Conservation (phyloP, 2,113 vertebrate species). For the Catharus fuscescens region DNA sequence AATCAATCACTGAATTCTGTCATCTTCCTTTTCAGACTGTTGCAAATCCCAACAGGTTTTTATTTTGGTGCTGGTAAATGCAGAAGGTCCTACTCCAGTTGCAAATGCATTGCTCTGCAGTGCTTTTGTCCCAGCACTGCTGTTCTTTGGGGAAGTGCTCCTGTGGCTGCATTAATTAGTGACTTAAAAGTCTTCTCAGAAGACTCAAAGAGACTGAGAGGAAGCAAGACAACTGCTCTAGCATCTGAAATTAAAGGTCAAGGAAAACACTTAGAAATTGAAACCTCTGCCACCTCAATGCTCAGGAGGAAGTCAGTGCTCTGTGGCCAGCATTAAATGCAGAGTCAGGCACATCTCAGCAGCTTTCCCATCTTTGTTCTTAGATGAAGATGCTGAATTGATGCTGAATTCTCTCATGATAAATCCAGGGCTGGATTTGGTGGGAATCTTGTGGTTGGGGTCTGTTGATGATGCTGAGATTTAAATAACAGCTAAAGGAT, state of each 20-base stretch:
- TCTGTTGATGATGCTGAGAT: background rate
- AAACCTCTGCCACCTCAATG: background rate
- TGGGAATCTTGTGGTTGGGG: background rate
- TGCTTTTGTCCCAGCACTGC: background rate
- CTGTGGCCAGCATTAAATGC: background rate
- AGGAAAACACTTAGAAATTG: background rate
- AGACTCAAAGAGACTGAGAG: background rate
- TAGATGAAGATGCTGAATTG: background rate
- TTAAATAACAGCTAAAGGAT: background rate
- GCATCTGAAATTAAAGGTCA: background rate
- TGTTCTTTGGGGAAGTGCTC: background rate
- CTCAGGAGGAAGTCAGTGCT: background rate
- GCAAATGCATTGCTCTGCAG: background rate
- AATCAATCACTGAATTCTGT: background rate
- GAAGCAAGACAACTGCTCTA: background rate
- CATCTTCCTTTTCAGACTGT: background rate
- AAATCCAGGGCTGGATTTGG: background rate
- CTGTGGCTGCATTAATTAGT: background rate
- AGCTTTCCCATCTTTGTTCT: background rate
- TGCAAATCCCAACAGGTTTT: background rate
- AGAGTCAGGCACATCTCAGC: background rate
- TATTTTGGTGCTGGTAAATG: background rate
- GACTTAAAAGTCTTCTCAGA: background rate
- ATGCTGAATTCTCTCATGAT: background rate
- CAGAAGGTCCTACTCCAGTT: background rate